Base-by-base conservation (phyloP, 2,888 invertebrate genomes). In the Drosophila demipolita region DNA sequence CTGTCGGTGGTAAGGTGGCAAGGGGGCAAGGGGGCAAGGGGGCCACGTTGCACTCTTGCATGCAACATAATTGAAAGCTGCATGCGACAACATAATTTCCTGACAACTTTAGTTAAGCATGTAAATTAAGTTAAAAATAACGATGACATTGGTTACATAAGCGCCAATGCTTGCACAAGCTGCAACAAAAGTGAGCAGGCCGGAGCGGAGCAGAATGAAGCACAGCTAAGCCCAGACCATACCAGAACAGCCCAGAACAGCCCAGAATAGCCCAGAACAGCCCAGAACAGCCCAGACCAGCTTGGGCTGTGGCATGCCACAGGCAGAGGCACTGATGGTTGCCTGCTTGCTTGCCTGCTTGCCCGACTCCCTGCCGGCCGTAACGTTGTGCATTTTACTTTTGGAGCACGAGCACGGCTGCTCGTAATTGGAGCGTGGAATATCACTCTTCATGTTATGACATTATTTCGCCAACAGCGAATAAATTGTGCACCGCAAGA, bases 401-500 rank as follows among this genome's bases (percentile, higher is more conserved):
- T 80, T 83, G 71, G 78, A 66, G 50, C 73, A 63, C 57, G 65
- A 78, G 84, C 83, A 84, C 82, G 77, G 78, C 83, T 78, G 83
- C 88, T 83, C 87, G 89, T 91, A 91, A 91, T 91, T 91, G 91
- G 92, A 90, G 91, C 91, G 89, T 91, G 91, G 84, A 91, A 89
- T 91, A 90, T 91, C 90, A 91, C 90, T 91, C 91, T 91, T 91
- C 92, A 91, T 91, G 91, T 91, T 91, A 91, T 91, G 91, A 91
- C 87, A 84, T 84, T 84, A 89, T 84, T 84, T 87, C 72, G 82
- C 89, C 79, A 84, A 84, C 76, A 84, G 84, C 85, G 89, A 89
- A 84, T 89, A 87, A 84, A 87, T 89, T 89, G 87, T 89, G 74
- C 87, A 89, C 89, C 29, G 82, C 4, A 8, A 65, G 23, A 83